Evolutionary conservation across 2,113 vertebrate genomes (phyloP), one percentile per base, ranked within the genome.

Genomic region (Canis aureus): DNA sequence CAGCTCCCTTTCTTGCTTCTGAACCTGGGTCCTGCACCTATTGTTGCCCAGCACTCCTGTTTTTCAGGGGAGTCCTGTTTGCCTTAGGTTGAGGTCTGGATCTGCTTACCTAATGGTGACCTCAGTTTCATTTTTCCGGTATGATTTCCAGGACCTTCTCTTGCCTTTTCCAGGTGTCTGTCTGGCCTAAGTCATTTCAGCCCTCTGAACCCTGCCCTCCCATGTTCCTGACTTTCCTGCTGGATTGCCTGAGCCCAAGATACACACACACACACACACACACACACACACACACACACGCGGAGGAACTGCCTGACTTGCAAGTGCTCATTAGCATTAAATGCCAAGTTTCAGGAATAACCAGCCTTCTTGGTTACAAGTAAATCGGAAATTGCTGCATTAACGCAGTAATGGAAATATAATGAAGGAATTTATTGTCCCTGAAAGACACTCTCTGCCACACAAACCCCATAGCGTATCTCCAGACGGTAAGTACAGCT

Each of bases 351-450:
- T 90, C 92, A 84, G 60, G 92, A 97, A 95, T 85, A 97, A 96
- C 91, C 93, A 95, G 76, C 92, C 93, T 98, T 84, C 96, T n/a
- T 85, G 97, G 97, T 96, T 96, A 91, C 95, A 98, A 98, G 97
- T 96, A 98, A 97, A 94, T 96, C 6, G 15, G 96, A 98, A 96
- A 96, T 91, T 62, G 15, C 62, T 85, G 86, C 95, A 96, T 97
- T 98, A 96, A 98, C 96, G 88, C 92, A 88, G 86, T 92, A 91
- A 96, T 94, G 74, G 96, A 96, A 98, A 93, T 85, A 97, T 95
- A 98, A 69, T 96, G 98, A 97, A 98, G 96, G 94, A 91, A 90
- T 98, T 98, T 96, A 98, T 99, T 98, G 97, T 97, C 97, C 96
- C 94, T 98, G 88, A 98, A 98, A 99, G 98, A 97, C 97, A 98